Evolutionary conservation across 2,888 invertebrate genomes (phyloP).

Genomic region (Empis stercorea): DNA sequence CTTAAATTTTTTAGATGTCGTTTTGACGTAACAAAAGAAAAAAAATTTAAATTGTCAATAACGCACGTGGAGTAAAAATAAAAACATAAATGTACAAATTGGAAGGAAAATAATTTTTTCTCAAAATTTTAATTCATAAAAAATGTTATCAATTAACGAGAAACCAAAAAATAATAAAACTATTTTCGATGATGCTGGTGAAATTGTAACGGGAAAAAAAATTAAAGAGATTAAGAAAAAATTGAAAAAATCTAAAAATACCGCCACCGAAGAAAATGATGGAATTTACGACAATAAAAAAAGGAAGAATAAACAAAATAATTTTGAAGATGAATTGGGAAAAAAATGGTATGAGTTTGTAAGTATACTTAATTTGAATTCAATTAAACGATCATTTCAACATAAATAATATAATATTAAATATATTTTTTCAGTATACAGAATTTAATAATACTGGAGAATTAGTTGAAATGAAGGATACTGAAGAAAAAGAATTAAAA

Average conservation of each 20-base stretch:
- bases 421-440: slow-evolving; percentile 24
- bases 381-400: too few species aligned
- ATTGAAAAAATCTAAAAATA: slow-evolving; percentile 12
- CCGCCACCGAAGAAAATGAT: slow-evolving; percentile 9
- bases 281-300: too few species aligned
- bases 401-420: too few species aligned
- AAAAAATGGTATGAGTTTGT: slow-evolving; percentile 33
- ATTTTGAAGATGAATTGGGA: slow-evolving; percentile 19
- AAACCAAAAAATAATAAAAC: slow-evolving; percentile 26
- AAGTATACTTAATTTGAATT: too few species aligned
- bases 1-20: too few species aligned
- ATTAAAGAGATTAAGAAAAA: slow-evolving; percentile 6
- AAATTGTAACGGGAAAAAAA: slow-evolving; percentile 10
- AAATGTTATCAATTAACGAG: neutral
- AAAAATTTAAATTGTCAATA: too few species aligned
- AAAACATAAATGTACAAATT: too few species aligned
- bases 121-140: neutral
- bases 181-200: slow-evolving; percentile 26
- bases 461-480: slow-evolving; percentile 31
- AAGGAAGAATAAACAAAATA: slow-evolving; percentile 1
- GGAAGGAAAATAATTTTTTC: too few species aligned
- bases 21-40: too few species aligned
- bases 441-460: slow-evolving; percentile 26
- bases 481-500: slow-evolving; percentile 28
- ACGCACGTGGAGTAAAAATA: too few species aligned